Base-by-base conservation (phyloP, 2,797 vertebrate species). In the Acipenser transmontanus region DNA sequence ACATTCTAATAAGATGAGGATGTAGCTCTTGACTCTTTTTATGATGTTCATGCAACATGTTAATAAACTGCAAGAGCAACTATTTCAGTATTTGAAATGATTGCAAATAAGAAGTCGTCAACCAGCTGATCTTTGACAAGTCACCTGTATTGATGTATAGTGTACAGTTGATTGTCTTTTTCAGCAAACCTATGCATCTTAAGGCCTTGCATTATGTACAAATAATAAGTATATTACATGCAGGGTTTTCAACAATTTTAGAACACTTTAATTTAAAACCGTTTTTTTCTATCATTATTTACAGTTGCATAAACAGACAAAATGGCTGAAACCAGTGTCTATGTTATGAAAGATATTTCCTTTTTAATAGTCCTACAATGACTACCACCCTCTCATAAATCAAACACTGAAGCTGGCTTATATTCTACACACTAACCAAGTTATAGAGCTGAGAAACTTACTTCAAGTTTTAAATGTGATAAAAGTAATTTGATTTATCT, bases 391-490 rank as follows among this genome's bases (percentile, higher is more conserved):
- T 73, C 82, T 92, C 94, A 98, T 98, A 95, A 95, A 97, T 98
- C 95, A 96, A 84, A 82, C 73, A 66, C 82, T 81, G 87, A 90
- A 89, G 84, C 90, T 91, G 87, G 89, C 89, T 90, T 84, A 77
- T 82, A 87, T 90, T 90, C 91, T 84, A 82, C 79, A 80, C 86
- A 66, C 85, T 97, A 98, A 98, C 93, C 86, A 79, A 89, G 93
- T 98, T 96, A 97, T 80, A 65, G 86, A 85, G 83, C 84, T 90
- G 84, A 76, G 83, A 92, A 94, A 93, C 90, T 92, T 93, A 94
- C 92, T 94, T 90, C 80, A 93, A 95, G 89, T 95, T 96, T 93
- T 93, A 93, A 97, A 96, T 95, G 90, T 88, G 93, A 95, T 96
- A 91, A 93, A 92, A 92, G 83, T 96, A 97, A 98, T 96, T 92